Conservation (phyloP, 2,113 vertebrate species). For the Hylia prasina region DNA sequence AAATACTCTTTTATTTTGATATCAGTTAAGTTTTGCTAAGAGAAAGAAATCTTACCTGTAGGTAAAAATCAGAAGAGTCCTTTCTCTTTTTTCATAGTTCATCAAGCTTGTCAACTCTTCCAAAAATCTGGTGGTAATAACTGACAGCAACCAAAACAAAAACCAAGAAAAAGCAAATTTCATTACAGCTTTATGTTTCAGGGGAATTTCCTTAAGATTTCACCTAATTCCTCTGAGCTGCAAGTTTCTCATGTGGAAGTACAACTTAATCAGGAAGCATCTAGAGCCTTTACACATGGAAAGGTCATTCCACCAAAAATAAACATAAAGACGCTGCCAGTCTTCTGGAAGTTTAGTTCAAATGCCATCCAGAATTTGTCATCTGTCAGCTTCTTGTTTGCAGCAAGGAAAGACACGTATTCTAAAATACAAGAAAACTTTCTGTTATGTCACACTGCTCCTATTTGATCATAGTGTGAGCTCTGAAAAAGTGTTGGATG, state of each 20-base stretch:
- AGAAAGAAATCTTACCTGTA: neutral
- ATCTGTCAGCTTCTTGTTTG: constrained; percentile 30
- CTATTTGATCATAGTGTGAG: neutral
- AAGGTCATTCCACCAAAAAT: constrained; percentile 63
- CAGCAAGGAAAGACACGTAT: neutral
- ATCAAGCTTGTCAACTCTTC: neutral
- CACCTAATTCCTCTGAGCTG: neutral
- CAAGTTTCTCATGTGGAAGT: neutral
- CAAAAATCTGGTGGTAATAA: neutral
- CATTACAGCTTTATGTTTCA: neutral
- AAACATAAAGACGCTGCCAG: constrained; percentile 39
- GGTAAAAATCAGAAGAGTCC: neutral
- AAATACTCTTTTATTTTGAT: neutral
- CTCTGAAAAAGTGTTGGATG: neutral
- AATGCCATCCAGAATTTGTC: constrained; percentile 53
- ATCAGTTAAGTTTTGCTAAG: neutral
- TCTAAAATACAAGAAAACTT: neutral
- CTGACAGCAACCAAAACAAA: neutral
- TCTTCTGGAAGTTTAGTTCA: constrained; percentile 44
- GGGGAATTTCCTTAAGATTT: neutral
- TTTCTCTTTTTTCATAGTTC: neutral
- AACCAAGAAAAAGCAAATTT: neutral
- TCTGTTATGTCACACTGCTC: neutral
- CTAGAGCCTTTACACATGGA: neutral
- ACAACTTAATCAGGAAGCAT: constrained; percentile 27